Evolutionary conservation across 2,888 invertebrate genomes (phyloP), one percentile per base, ranked within the genome.

Genomic region (Lasius fuliginosus): DNA sequence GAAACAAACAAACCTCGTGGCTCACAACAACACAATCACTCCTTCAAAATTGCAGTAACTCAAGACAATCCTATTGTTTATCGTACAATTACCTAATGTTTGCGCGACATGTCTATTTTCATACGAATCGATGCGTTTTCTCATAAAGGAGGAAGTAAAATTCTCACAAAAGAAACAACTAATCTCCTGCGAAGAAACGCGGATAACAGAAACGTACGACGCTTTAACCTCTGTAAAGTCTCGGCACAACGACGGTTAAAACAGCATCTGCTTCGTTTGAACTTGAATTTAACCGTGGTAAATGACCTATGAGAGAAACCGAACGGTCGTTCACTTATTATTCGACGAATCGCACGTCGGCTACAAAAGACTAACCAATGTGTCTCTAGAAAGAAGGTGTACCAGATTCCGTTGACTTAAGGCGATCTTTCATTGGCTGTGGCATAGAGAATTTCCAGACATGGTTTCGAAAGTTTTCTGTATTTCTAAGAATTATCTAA

Each of bases 1-100:
- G 30, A 60, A n/a, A 58, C 11, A 33, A 49, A 75, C 75, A 75
- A 75, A 75, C 75, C 75, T 75, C 6, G 60, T 33, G 11, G 12
- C 18, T 42, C 46, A 46, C 74, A 62, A 64, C 8, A 60, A 60
- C 8, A 46, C 6, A 46, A 6, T 68, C 46, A 46, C 46, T 46
- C 18, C 27, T 42, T 46, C 30, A 46, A 1, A 30, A 18, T 46
- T 30, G 46, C 46, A 42, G 27, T 15, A 65, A 64, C n/a, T 64
- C 46, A 8, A 18, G 5, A 67, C 27, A 68, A 46, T 46, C 46
- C 30, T 64, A 64, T 8, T 3, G 15, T 27, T 67, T 27, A 68
- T 9, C 46, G 15, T 46, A 68, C 15, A 30, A 68, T 46, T 68
- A 68, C 46, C 67, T 68, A 68, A 46, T 46, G 15, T 30, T 30